Evolutionary conservation across 1,140 invertebrate species (phyloP).

Genomic region (Lethrus apterus): DNA sequence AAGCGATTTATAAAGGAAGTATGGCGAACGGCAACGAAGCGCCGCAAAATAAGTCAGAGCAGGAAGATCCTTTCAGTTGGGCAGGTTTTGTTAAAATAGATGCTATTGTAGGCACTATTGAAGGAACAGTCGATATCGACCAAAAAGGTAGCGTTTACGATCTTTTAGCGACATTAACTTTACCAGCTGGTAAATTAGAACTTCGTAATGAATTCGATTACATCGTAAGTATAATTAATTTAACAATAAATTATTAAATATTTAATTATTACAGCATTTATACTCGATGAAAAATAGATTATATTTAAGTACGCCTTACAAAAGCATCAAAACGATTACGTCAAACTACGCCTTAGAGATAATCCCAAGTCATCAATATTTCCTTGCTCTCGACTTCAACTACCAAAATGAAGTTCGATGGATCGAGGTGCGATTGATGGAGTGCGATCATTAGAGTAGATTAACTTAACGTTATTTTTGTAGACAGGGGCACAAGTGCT

Average conservation of each 20-base stretch:
- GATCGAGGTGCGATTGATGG: slow-evolving; percentile 45
- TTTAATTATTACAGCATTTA: slow-evolving; percentile 42
- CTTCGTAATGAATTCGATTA: slow-evolving; percentile 46
- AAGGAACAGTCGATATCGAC: slow-evolving; percentile 49
- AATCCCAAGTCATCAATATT: slow-evolving; percentile 49
- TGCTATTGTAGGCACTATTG: slow-evolving; percentile 54
- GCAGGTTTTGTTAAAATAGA: slow-evolving; percentile 53
- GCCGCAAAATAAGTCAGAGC: slow-evolving; percentile 23
- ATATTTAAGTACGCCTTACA: slow-evolving; percentile 56
- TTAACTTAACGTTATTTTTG: slow-evolving; percentile 16
- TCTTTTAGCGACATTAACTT: slow-evolving; percentile 41
- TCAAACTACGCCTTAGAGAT: slow-evolving; percentile 53
- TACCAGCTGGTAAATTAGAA: slow-evolving; percentile 47
- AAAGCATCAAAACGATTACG: slow-evolving; percentile 48
- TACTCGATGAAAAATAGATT: slow-evolving; percentile 60
- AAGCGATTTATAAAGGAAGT: slow-evolving; percentile 29
- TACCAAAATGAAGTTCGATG: slow-evolving; percentile 46
- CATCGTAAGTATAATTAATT: slow-evolving; percentile 32
- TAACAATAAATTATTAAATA: slow-evolving; percentile 1
- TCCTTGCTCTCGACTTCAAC: slow-evolving; percentile 46
- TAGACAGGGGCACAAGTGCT: slow-evolving; percentile 43
- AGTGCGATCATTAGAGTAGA: slow-evolving; percentile 14
- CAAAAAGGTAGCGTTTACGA: slow-evolving; percentile 47
- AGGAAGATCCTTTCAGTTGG: slow-evolving; percentile 49
- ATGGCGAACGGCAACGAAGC: slow-evolving; percentile 18